Base-by-base conservation (phyloP, 2,888 invertebrate genomes). In the Scaptomyza cyrtandrae region DNA sequence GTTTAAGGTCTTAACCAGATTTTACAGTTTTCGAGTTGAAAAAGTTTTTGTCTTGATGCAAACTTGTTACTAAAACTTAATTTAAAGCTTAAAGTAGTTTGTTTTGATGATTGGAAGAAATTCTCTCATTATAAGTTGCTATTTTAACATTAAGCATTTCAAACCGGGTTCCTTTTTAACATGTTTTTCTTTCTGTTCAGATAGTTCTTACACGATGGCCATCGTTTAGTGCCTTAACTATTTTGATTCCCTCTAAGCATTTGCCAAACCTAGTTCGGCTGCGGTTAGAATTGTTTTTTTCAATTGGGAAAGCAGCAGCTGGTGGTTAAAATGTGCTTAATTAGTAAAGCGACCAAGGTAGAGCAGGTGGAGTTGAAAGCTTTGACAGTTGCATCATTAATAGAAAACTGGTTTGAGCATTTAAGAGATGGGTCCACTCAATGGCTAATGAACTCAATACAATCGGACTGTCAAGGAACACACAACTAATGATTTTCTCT, bases 311-410 rank as follows among this genome's bases (percentile, higher is more conserved):
- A 31, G 39, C 56, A 56, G 29, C 68, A 60, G 73, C 50, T 63
- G 63, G 27, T 48, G 54, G 16, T 45, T 44, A 45, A 59, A 58
- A 55, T 69, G 46, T 69, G 54, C 59, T 64, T 74, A 69, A 69
- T 73, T 74, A 63, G 69, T 56, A 31, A n/a, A 62, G 24, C 48
- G 53, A 39, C 59, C 53, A 49, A 56, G 44, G 39, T 57, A 49
- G 14, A 35, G 54, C 67, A 71, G 66, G 70, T 55, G 43, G 37
- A 57, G 69, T 55, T 54, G 63, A 62, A 67, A 65, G 70, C 70
- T 80, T 78, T 80, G 80, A 78, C 86, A 82, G 83, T 71, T 73
- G 80, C 71, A 73, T 85, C 82, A 81, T 85, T 79, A 82, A 82
- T 79, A 78, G 46, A 27, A 56, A 50, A 66, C 39, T 16, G 41